A percentile compares a stretch with the other conserved stretches of the same genome.
Conservation (phyloP, 2,113 vertebrate genomes). For the Antennarius striatus region DNA sequence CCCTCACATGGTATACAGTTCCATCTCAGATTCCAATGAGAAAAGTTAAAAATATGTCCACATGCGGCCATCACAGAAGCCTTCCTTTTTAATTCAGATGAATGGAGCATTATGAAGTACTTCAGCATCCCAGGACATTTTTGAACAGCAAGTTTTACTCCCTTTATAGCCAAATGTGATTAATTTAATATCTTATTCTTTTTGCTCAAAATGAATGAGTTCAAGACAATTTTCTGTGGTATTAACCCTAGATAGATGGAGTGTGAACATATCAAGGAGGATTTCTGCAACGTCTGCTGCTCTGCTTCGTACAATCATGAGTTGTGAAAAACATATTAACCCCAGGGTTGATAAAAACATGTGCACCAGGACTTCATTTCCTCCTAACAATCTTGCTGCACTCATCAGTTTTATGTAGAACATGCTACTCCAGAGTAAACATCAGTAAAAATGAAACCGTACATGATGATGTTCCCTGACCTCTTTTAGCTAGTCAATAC, state of each 20-base stretch:
- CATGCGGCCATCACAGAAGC: slow-evolving; percentile 52
- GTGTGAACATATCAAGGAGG: slow-evolving; percentile 9
- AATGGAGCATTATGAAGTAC: slow-evolving; percentile 34
- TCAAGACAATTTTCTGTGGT: slow-evolving; percentile 8
- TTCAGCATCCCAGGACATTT: slow-evolving; percentile 13
- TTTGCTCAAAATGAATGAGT: slow-evolving; percentile 20
- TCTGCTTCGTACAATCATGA: slow-evolving; percentile 51
- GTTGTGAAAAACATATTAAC: slow-evolving; percentile 65
- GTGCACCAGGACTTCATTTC: slow-evolving; percentile 68
- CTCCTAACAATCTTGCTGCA: slow-evolving; percentile 61
- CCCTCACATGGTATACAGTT: slow-evolving; percentile 53
- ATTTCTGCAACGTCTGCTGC: slow-evolving; percentile 55
- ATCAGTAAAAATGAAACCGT: slow-evolving; percentile 57
- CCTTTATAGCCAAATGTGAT: slow-evolving; percentile 10
- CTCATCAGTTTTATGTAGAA: slow-evolving; percentile 73
- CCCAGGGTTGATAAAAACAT: slow-evolving; percentile 67
- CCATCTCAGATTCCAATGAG: slow-evolving; percentile 66
- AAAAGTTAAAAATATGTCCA: slow-evolving; percentile 68
- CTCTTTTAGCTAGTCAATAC: slow-evolving; percentile 39
- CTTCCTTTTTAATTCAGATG: slow-evolving; percentile 44
- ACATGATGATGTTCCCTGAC: slow-evolving; percentile 56
- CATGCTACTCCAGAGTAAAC: slow-evolving; percentile 60
- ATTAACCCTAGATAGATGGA: slow-evolving; percentile 16
- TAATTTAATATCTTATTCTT: slow-evolving; percentile 5
- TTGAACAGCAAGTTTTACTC: slow-evolving; percentile 11